Base-by-base conservation (phyloP, 2,113 vertebrate species). In the Triplophysa siluroides region DNA sequence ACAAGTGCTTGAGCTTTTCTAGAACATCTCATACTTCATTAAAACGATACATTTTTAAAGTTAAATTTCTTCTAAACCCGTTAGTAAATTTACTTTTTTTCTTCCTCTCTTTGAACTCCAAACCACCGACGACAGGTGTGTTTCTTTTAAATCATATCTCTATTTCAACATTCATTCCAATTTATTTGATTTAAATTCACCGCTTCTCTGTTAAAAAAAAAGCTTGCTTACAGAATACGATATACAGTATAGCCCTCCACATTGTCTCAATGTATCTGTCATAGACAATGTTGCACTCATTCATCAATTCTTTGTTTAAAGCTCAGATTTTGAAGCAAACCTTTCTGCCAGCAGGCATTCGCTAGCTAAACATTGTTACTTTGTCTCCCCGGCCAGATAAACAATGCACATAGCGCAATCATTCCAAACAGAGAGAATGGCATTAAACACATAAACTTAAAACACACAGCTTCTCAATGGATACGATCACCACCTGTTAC, bases 381-480 rank as follows among this genome's bases (percentile, higher is more conserved):
- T n/a, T 21, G 14, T 1, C 29, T 33, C 50, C 24, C 43, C 18
- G 29, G 61, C 78, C 58, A 66, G 58, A 65, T 80, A 47, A 84
- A 84, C 72, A 60, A 76, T 47, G 60, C 58, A 26, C 58, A 62
- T 62, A 1, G 2, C 58, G 56, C 56, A 18, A 65, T 77, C 11
- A 38, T 68, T 81, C 67, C n/a, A 78, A 76, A 81, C 26, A 29
- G n/a, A 78, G 85, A 84, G 62, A 33, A 60, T 80, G 52, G 72
- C 84, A 89, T 89, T 87, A 84, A 79, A 85, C 52, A 14, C 58
- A n/a, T 84, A 81, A 73, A 65, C 63, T 78, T 69, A 80, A 78
- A 85, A 47, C 75, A 80, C 29, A 75, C 23, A 29, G 83, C 67
- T 81, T 76, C 54, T 82, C 84, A 75, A 19, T 65, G 70, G 61